Evolutionary conservation across 2,888 invertebrate genomes (phyloP).

Genomic region (Drosophila dives): DNA sequence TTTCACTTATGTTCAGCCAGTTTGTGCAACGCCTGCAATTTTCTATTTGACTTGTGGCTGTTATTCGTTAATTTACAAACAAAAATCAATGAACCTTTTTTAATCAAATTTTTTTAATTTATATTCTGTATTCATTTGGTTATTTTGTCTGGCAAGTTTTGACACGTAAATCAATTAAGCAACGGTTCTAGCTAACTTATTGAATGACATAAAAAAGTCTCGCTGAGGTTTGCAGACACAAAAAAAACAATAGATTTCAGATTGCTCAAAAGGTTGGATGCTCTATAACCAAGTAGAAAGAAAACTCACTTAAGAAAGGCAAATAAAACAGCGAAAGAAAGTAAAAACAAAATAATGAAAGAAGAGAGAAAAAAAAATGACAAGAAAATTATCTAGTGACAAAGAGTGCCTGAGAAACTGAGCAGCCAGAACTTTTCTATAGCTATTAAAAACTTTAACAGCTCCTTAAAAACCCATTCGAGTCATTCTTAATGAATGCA

Average conservation of each 20-base stretch:
- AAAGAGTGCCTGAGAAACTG: neutral
- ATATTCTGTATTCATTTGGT: conserved; percentile 3
- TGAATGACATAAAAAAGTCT: conserved; percentile 43
- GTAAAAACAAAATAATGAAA: neutral
- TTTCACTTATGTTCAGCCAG: conserved; percentile 8
- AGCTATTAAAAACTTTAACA: neutral
- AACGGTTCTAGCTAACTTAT: conserved; percentile 50
- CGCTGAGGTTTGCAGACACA: conserved; percentile 34
- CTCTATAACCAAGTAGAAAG: neutral
- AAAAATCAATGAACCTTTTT: conserved; percentile 15
- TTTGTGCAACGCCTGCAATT: conserved; percentile 44
- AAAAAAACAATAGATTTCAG: neutral
- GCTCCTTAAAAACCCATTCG: neutral
- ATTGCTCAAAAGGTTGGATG: neutral
- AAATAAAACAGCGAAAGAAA: neutral
- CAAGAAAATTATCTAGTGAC: neutral
- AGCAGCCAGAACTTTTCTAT: conserved; percentile 3
- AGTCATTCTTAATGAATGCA: neutral
- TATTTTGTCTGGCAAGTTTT: conserved; percentile 67
- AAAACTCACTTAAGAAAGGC: neutral
- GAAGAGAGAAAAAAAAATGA: neutral
- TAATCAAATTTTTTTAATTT: conserved; percentile 16
- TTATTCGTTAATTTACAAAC: conserved; percentile 39
- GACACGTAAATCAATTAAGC: conserved; percentile 74
- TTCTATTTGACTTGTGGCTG: conserved; percentile 23